A percentile compares a stretch with the other conserved stretches of the same genome.
Conservation (phyloP, 2,797 vertebrate genomes). For the Neopelma chrysocephalum region DNA sequence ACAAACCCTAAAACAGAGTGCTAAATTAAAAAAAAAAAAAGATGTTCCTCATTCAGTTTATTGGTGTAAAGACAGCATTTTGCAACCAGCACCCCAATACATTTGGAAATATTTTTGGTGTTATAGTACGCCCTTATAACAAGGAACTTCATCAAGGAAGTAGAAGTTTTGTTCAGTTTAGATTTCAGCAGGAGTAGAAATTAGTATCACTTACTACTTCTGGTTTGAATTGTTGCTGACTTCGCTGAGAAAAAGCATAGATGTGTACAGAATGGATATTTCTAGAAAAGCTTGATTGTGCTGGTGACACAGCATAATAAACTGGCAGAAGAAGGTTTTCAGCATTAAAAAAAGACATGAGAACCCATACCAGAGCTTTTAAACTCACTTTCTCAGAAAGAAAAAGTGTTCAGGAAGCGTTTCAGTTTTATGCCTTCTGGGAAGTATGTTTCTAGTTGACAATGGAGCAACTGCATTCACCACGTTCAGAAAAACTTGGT, state of each 20-base stretch:
- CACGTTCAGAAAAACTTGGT: not conserved
- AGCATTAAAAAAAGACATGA: not conserved
- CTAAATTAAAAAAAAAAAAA: not conserved
- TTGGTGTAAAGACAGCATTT: not conserved
- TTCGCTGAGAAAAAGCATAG: not conserved
- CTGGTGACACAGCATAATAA: not conserved
- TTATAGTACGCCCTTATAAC: not conserved
- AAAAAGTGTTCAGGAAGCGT: not conserved
- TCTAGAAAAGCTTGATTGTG: not conserved
- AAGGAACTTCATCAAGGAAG: not conserved
- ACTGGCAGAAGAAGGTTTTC: not conserved
- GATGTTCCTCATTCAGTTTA: not conserved
- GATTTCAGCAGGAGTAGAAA: not conserved
- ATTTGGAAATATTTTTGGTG: not conserved
- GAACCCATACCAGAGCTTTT: not conserved
- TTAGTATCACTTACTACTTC: not conserved
- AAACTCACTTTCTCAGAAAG: not conserved
- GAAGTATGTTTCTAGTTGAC: not conserved
- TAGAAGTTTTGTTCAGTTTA: not conserved
- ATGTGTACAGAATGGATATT: not conserved
- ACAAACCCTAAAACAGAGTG: not conserved
- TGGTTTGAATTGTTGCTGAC: not conserved
- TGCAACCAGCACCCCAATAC: not conserved
- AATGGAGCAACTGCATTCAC: not conserved
- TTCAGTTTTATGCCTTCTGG: not conserved